These are phyloP conservation scores for Cyclura pinguis DNA, from an alignment of 2,797 vertebrate genomes.

Conservation along the genomic window DNA sequence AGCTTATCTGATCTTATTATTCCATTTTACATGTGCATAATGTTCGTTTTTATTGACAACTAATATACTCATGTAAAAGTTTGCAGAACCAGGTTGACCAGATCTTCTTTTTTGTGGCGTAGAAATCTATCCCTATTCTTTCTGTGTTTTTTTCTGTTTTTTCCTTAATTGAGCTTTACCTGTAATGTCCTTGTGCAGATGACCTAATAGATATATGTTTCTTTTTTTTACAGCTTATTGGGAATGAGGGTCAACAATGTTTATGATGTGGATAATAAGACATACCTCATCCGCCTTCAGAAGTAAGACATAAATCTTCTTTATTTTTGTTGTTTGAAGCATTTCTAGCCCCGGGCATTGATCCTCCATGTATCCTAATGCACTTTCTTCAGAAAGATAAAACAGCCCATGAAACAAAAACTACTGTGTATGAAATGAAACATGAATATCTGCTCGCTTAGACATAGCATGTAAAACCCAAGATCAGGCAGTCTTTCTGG, in stretches of 20 bases:
- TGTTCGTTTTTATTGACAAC: no score
- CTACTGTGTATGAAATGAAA: background rate
- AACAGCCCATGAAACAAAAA: background rate
- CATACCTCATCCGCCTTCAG: constrained; percentile 95
- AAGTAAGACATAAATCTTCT: constrained; percentile 85
- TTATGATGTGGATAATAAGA: constrained; percentile 98
- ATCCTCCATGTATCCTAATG: background rate
- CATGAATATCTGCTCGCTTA: background rate
- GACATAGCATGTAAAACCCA: background rate
- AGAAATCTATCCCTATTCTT: no score
- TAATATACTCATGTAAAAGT: no score
- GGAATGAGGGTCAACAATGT: constrained; percentile 98
- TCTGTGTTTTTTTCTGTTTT: no score
- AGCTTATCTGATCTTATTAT: no score
- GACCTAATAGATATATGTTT: background rate
- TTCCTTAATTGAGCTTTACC: no score
- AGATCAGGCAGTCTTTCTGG: no score
- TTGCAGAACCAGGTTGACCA: no score
- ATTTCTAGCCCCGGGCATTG: background rate
- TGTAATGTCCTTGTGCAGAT: no score
- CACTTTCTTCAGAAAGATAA: background rate
- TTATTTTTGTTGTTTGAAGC: background rate
- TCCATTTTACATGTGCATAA: no score
- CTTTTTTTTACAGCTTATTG: constrained; percentile 84
- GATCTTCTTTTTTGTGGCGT: no score